Evolutionary conservation across 2,113 vertebrate species (phyloP).

Genomic region (Physeter macrocephalus): DNA sequence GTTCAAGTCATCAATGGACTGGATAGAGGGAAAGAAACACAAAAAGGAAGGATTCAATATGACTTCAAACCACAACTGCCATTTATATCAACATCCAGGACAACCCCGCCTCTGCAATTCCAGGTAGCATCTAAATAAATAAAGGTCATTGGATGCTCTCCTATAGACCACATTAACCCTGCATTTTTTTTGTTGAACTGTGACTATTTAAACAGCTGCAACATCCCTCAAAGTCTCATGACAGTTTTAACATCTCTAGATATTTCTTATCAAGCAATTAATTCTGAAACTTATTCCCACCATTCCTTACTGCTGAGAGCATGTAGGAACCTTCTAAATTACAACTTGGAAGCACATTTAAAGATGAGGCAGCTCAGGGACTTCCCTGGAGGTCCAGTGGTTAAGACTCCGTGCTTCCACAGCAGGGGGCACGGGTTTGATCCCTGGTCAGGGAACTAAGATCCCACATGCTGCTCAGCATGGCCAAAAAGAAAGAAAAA

Average conservation of each 20-base stretch:
- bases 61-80: not conserved
- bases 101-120: not conserved
- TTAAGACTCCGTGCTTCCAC: too few species aligned
- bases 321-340: not conserved
- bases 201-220: not conserved
- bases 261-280: not conserved
- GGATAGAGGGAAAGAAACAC: conserved; percentile 30
- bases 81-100: not conserved
- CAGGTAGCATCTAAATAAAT: not conserved
- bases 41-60: not conserved
- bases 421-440: too few species aligned
- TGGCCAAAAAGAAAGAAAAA: not conserved
- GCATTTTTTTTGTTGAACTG: too few species aligned
- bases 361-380: not conserved
- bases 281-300: not conserved
- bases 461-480: too few species aligned
- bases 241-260: not conserved
- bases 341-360: not conserved
- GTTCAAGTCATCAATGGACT: conserved; percentile 90
- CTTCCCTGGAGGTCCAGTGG: too few species aligned
- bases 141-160: not conserved
- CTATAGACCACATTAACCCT: not conserved
- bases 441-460: too few species aligned
- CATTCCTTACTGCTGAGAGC: not conserved
- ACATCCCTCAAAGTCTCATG: not conserved